phyloP scores from a whole-genome alignment of 2,113 vertebrate genomes.

The Prolemur simus region DNA sequence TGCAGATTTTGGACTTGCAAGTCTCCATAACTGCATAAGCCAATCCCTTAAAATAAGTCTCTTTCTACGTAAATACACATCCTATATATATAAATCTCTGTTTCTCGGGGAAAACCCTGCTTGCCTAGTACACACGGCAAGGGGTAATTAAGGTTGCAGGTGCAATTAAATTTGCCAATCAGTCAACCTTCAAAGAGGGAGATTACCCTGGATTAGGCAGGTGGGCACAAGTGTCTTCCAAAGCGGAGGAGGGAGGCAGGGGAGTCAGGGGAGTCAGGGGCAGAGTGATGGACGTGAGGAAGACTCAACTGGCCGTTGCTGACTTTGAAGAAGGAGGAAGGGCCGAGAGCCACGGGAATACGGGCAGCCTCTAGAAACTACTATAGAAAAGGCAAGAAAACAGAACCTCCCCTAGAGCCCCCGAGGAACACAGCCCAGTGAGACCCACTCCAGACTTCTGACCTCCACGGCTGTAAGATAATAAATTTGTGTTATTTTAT shows the following conservation, averaged over 20 bases:
- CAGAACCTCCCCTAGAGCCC: neutral
- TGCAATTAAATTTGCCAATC: neutral
- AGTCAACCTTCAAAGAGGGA: neutral
- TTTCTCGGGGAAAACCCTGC: neutral
- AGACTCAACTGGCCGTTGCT: accelerated
- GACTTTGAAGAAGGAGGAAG: neutral
- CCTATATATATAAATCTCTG: neutral
- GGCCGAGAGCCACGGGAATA: too few species aligned
- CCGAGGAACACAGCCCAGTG: neutral
- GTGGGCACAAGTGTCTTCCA: neutral
- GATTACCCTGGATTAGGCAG: neutral
- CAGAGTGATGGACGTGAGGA: neutral
- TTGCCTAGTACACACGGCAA: neutral
- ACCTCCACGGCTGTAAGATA: neutral
- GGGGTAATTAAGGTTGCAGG: neutral
- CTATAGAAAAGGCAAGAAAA: neutral
- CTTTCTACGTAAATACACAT: neutral
- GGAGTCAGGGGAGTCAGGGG: neutral
- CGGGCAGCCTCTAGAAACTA: too few species aligned
- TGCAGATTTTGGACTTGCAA: neutral
- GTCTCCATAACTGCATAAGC: neutral
- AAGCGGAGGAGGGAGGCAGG: neutral
- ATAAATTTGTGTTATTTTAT: neutral
- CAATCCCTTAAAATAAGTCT: neutral
- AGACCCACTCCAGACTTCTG: neutral